phyloP scores from a whole-genome alignment of 2,888 invertebrate genomes.

The Metellina segmentata region DNA sequence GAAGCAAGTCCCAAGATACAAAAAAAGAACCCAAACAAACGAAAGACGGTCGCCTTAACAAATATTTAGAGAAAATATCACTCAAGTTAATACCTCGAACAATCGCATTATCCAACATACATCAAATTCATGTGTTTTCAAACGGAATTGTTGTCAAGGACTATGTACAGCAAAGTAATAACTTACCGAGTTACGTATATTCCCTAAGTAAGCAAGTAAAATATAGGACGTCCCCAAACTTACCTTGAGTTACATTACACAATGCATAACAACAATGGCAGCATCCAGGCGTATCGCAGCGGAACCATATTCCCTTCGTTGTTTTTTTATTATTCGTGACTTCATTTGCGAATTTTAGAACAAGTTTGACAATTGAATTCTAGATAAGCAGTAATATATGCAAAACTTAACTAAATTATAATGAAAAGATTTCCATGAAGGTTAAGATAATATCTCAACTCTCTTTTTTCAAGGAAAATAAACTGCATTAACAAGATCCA shows the following conservation, averaged over 20 bases:
- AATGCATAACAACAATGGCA: not conserved
- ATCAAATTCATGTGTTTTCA: not conserved
- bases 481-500: not conserved
- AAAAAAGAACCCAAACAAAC: constrained; percentile 17
- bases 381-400: not conserved
- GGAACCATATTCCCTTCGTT: not conserved
- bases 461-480: not conserved
- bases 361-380: not conserved
- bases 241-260: constrained; percentile 6
- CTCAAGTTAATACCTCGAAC: constrained; percentile 3
- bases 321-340: not conserved
- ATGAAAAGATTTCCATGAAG: not conserved
- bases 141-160: not conserved
- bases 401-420: not conserved
- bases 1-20: not conserved
- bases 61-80: constrained; percentile 12
- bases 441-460: not conserved
- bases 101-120: constrained; percentile 3
- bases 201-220: constrained; percentile 4
- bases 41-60: not conserved
- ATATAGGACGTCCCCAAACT: not conserved
- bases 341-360: not conserved
- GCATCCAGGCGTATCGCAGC: not conserved
- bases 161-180: constrained; percentile 13
- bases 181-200: not conserved